Percentiles rank a stretch among this genome's conserved stretches.
Evolutionary conservation across 2,797 vertebrate genomes (phyloP).

Genomic region (Cynodonichthys magdalenae): DNA sequence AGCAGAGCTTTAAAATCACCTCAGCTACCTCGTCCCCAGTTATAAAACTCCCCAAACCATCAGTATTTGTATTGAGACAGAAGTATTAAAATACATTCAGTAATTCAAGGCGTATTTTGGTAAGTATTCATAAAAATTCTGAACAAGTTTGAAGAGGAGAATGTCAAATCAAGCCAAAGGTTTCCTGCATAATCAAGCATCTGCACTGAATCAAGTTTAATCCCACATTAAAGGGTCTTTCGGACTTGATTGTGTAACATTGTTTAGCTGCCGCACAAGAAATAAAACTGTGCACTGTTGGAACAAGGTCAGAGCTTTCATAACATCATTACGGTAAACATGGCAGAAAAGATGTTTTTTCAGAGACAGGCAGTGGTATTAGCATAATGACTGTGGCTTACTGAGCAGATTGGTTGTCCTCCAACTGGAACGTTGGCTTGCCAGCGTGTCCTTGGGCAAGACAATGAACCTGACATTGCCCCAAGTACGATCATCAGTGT

Average conservation of each 20-base stretch:
- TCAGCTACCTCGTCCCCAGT: too few species aligned
- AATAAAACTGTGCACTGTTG: conserved; percentile 2
- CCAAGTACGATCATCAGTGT: not conserved
- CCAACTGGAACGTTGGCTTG: not conserved
- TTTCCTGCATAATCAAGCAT: not conserved
- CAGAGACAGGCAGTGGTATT: not conserved
- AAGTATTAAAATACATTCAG: too few species aligned
- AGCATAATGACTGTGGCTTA: not conserved
- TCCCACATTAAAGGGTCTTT: not conserved
- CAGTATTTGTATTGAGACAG: too few species aligned
- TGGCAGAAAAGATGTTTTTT: not conserved
- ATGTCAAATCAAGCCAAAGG: not conserved
- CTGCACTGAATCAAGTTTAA: not conserved
- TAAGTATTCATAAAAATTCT: too few species aligned
- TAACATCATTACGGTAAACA: not conserved
- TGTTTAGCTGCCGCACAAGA: not conserved
- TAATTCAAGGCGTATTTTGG: too few species aligned
- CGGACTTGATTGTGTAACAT: not conserved
- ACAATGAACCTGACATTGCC: not conserved
- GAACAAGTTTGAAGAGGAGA: not conserved
- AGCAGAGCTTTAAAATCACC: too few species aligned
- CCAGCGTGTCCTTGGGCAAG: not conserved
- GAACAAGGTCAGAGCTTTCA: conserved; percentile 1
- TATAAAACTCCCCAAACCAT: too few species aligned
- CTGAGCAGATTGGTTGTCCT: conserved; percentile 1